Evolutionary conservation across 2,797 vertebrate species (phyloP).

Genomic region (Syncerus caffer): DNA sequence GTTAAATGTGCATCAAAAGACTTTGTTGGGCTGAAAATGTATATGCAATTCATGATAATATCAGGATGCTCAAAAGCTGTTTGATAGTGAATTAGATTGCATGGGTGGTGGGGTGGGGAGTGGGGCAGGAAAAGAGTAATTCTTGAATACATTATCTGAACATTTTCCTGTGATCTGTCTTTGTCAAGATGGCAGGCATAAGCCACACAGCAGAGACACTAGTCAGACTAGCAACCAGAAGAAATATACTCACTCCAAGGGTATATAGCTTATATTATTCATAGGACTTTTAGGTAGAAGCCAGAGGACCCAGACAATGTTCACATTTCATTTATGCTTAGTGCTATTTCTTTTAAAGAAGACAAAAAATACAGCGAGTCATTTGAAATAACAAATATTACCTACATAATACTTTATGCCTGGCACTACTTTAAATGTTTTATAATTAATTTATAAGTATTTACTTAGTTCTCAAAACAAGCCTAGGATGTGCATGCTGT

Average conservation of each 20-base stretch:
- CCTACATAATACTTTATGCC: neutral
- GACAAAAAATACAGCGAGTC: fast-evolving
- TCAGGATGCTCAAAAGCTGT: neutral
- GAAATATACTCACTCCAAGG: neutral
- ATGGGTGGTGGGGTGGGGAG: neutral
- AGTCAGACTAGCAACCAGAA: neutral
- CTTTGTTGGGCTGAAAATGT: neutral
- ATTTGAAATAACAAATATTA: neutral
- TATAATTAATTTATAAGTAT: neutral
- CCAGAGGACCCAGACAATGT: neutral
- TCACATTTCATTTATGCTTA: neutral
- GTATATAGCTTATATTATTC: neutral
- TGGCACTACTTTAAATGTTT: neutral
- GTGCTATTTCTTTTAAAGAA: neutral
- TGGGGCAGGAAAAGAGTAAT: neutral
- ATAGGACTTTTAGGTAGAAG: neutral
- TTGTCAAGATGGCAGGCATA: neutral
- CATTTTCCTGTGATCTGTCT: neutral
- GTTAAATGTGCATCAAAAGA: neutral
- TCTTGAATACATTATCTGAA: fast-evolving
- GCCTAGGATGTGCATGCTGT: neutral
- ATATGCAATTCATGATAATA: neutral
- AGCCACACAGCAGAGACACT: neutral
- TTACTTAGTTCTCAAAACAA: neutral
- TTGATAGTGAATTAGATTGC: neutral